Evolutionary conservation across 2,888 invertebrate genomes (phyloP).

Genomic region (Drosophila gaucha): DNA sequence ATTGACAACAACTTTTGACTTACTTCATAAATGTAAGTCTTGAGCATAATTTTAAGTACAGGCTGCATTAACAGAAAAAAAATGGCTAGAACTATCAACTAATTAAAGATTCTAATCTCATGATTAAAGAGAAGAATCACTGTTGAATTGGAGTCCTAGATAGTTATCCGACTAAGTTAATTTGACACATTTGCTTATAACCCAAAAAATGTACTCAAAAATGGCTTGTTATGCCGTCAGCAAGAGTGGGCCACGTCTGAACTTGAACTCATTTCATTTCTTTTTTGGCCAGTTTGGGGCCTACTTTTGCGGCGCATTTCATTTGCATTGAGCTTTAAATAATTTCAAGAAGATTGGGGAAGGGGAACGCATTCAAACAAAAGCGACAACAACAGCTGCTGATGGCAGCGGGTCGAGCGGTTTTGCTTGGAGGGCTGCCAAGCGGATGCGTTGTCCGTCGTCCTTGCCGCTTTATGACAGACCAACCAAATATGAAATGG

Average conservation of each 20-base stretch:
- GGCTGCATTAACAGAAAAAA: not conserved
- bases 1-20: too few relatives aligned
- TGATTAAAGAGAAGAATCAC: too few relatives aligned
- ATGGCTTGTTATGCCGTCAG: conserved; percentile 2
- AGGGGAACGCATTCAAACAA: conserved; percentile 25
- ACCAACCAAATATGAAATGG: conserved; percentile 53
- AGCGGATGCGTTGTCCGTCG: conserved; percentile 40
- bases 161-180: not conserved
- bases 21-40: too few relatives aligned
- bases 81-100: too few relatives aligned
- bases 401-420: conserved; percentile 27
- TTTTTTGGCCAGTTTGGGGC: conserved; percentile 1
- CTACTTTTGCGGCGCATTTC: conserved; percentile 44
- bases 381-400: conserved; percentile 51
- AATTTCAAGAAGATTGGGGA: conserved; percentile 38
- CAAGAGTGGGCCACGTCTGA: conserved; percentile 28
- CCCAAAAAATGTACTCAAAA: not conserved
- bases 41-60: not conserved
- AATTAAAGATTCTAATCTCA: not conserved
- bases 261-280: conserved; percentile 53
- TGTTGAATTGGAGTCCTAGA: not conserved
- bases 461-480: conserved; percentile 50
- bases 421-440: conserved; percentile 43
- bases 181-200: conserved; percentile 1
- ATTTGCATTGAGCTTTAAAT: conserved; percentile 64